Percentiles rank a stretch among this genome's conserved stretches.
These are phyloP conservation scores for Chrysolina americana DNA, from an alignment of 2,888 invertebrate genomes.

Conservation along the genomic window DNA sequence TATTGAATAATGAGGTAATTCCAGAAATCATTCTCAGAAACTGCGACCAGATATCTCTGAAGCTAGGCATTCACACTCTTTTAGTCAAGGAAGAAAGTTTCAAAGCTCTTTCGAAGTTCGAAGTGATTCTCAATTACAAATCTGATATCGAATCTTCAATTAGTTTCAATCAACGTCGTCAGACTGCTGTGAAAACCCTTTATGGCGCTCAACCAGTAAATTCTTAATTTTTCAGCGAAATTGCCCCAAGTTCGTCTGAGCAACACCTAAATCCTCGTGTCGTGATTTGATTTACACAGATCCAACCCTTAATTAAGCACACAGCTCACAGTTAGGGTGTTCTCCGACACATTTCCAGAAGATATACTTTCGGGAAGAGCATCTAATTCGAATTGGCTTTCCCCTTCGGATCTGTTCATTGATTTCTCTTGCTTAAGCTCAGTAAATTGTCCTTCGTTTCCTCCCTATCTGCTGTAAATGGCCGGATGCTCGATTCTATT, in stretches of 20 bases:
- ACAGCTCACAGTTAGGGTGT: slow-evolving; percentile 35
- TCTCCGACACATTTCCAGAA: slow-evolving; percentile 64
- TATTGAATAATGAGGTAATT: too few species aligned
- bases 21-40: too few species aligned
- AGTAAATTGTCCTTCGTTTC: slow-evolving; percentile 64
- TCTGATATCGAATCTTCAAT: too few species aligned
- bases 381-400: slow-evolving; percentile 64
- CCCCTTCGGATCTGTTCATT: slow-evolving; percentile 63
- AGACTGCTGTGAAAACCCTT: too few species aligned
- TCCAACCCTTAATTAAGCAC: slow-evolving; percentile 22
- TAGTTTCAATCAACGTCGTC: too few species aligned
- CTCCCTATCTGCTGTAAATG: slow-evolving; percentile 38
- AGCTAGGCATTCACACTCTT: too few species aligned
- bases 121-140: too few species aligned
- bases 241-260: background rate
- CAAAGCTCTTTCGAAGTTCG: too few species aligned
- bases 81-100: too few species aligned
- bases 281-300: slow-evolving; percentile 23
- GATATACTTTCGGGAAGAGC: slow-evolving; percentile 60
- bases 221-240: background rate
- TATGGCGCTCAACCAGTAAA: too few species aligned
- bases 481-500: slow-evolving; percentile 52
- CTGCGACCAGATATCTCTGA: too few species aligned
- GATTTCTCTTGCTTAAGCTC: slow-evolving; percentile 67
- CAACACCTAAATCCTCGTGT: slow-evolving; percentile 16